Base-by-base conservation (phyloP, 1,140 invertebrate genomes). In the Glomeris maerens region DNA sequence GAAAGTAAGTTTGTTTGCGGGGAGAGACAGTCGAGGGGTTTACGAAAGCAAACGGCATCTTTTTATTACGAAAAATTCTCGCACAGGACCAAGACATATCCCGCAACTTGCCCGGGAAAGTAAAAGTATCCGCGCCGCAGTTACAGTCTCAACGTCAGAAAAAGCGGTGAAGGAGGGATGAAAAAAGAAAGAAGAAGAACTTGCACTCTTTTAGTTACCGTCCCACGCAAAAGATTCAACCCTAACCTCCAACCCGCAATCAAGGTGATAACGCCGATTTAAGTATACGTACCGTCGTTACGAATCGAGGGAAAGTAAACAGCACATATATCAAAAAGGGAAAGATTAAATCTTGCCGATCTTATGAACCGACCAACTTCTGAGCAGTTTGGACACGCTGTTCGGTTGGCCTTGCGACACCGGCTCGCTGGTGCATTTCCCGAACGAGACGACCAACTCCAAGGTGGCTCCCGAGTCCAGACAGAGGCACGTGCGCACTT, bases 71-170 rank as follows among this genome's bases (percentile, higher is more conserved):
- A 27, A 56, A 29, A 36, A 59, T 52, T 4, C 4, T 4, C 46
- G 45, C 21, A 25, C 27, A 69, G 68, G 91, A 97, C 62, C 86
- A 95, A 66, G 82, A 84, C 53, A 68, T 96, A 41, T 85, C 87
- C 0, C 76, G 89, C 60, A 97, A 98, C 73, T 79, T 98, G 62
- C 95, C 95, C n/a, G 92, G 92, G 52, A 97, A 96, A 73, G 92
- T 98, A 0, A 98, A 98, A 72, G 70, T 98, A 17, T 70, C 72
- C n/a, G 69, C 62, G 20, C 54, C 59, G 4, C 62, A 64, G 42
- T 54, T 59, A 17, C 49, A 50, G 31, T n/a, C n/a, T n/a, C n/a
- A n/a, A n/a, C n/a, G n/a, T n/a, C n/a, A n/a, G n/a, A n/a, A n/a
- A n/a, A n/a, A n/a, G n/a, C n/a, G n/a, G n/a, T n/a, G n/a, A n/a